Evolutionary conservation across 1,140 invertebrate genomes (phyloP), one percentile per base, ranked within the genome.

Genomic region (Orussus abietinus): DNA sequence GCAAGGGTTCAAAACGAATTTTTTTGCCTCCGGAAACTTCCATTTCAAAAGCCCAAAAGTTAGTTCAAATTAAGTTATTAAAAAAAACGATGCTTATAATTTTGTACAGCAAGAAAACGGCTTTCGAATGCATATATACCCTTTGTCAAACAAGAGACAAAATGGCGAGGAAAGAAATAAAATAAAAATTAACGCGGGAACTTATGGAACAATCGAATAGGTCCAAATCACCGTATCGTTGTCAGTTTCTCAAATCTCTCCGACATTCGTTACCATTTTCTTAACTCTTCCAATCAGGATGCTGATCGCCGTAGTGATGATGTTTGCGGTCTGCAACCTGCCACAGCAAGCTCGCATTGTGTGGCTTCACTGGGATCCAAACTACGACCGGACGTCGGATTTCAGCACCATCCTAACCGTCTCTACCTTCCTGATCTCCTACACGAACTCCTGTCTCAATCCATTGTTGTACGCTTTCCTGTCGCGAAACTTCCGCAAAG

Each of bases 371-470:
- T 82, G 77, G 78, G 62, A 61, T 66, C 60, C 74, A 45, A 53
- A 36, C 26, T 86, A 86, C 64, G 71, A 80, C 39, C 78, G 79
- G 29, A 77, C 77, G 18, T 80, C 78, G 32, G 74, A 81, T 51
- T 82, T 86, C 56, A 85, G 83, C 57, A 80, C 83, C 10, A 69
- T 90, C 1, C 75, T 92, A 31, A 89, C 88, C 2, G 86, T 88
- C 1, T 74, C 86, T n/a, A 90, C 87, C 5, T 89, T 85, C 66
- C 78, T 92, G 28, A 79, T 90, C 47, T 82, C 88, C 22, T 92
- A 90, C 57, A 82, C 85, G 63, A 91, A 92, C 75, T 89, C 86
- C 9, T 88, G 84, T 20, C 77, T 91, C 39, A 92, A 92, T 70
- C 88, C 88, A 1, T 69, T 92, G 28, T 76, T 92, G 3, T 92